Evolutionary conservation across 2,888 invertebrate genomes (phyloP).

Genomic region (Gari tellinella): DNA sequence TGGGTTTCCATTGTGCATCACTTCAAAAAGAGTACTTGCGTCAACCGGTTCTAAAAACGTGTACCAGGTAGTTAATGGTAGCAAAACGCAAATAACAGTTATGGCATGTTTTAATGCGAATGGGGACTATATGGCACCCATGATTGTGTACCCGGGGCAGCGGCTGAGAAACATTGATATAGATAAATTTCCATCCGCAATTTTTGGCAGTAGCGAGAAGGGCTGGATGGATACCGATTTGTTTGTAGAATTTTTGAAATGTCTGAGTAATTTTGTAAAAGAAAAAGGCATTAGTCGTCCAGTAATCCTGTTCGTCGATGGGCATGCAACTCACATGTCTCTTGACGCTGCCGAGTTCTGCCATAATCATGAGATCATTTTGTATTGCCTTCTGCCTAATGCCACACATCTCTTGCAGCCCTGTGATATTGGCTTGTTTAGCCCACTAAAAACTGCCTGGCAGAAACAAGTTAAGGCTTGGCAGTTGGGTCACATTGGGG

Average conservation of each 20-base stretch:
- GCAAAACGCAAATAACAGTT: slow-evolving; percentile 45
- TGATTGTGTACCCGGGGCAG: slow-evolving; percentile 50
- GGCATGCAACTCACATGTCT: slow-evolving; percentile 38
- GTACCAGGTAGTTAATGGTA: slow-evolving; percentile 23
- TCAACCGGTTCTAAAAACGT: slow-evolving; percentile 17
- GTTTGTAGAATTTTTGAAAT: slow-evolving; percentile 29
- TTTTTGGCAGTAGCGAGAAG: slow-evolving; percentile 12
- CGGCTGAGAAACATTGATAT: slow-evolving; percentile 34
- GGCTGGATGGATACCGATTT: slow-evolving; percentile 50
- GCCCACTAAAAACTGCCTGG: slow-evolving; percentile 29
- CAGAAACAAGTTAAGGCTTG: slow-evolving; percentile 17
- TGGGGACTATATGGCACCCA: slow-evolving; percentile 32
- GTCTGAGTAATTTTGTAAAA: too few species aligned
- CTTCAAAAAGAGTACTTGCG: slow-evolving; percentile 16
- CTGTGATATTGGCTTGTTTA: slow-evolving; percentile 34
- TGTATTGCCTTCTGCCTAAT: slow-evolving; percentile 46
- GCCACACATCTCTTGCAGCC: slow-evolving; percentile 42
- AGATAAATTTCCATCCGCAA: slow-evolving; percentile 29
- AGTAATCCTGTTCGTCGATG: slow-evolving; percentile 37
- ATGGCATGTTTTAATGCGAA: slow-evolving; percentile 39
- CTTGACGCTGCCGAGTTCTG: slow-evolving; percentile 25
- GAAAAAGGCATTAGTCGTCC: slow-evolving; percentile 8
- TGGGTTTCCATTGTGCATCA: slow-evolving; percentile 1
- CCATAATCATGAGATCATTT: slow-evolving; percentile 20
- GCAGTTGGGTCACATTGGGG: slow-evolving; percentile 23